These are phyloP conservation scores for Spermophilus dauricus DNA, from an alignment of 2,113 vertebrate genomes.

Conservation along the genomic window DNA sequence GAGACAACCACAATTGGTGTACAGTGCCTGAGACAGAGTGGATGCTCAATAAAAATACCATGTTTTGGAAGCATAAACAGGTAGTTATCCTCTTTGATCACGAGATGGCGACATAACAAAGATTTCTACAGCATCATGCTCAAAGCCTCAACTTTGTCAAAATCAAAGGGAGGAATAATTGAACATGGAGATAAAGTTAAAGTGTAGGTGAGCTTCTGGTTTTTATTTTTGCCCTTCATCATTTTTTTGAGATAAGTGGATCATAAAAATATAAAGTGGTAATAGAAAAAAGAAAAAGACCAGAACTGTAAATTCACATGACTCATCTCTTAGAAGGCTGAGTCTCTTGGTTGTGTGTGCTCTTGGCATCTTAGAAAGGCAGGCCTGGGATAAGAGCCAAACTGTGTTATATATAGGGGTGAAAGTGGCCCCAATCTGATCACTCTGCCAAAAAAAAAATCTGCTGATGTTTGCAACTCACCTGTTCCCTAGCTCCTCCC, in stretches of 20 bases:
- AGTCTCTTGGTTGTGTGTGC: not conserved
- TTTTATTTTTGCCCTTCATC: not conserved
- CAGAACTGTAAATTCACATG: not conserved
- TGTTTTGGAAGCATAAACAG: not conserved
- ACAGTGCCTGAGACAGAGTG: not conserved
- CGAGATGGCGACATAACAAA: constrained; percentile 62
- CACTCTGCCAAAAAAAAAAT: not conserved
- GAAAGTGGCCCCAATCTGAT: not conserved
- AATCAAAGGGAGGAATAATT: not conserved
- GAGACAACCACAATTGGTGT: not conserved
- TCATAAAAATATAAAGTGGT: not conserved
- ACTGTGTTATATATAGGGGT: not conserved
- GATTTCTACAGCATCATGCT: fast-evolving
- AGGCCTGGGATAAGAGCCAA: not conserved
- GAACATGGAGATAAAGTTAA: not conserved
- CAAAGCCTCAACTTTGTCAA: not conserved
- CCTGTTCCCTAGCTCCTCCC: not conserved
- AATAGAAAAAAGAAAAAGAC: not conserved
- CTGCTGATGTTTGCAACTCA: not conserved
- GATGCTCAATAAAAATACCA: not conserved
- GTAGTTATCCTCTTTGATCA: constrained; percentile 26
- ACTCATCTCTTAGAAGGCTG: not conserved
- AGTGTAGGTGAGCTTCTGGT: fast-evolving
- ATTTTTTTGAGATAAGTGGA: not conserved
- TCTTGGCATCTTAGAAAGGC: not conserved